Evolutionary conservation across 2,797 vertebrate genomes (phyloP).

Genomic region (Psittacula derbiana): DNA sequence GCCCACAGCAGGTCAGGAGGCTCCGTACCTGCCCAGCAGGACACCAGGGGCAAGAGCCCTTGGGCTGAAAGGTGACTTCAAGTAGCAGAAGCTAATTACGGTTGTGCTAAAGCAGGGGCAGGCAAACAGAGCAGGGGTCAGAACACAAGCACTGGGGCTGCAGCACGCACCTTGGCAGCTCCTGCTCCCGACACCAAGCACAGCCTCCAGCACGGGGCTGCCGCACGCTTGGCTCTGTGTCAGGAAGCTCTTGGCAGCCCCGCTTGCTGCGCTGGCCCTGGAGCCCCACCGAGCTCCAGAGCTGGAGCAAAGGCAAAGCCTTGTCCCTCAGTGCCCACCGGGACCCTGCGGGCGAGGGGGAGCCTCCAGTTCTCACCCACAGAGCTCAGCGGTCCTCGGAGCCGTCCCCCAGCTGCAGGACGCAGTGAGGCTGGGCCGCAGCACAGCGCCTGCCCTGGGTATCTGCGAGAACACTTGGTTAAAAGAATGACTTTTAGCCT

Average conservation of each 20-base stretch:
- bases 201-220: not conserved
- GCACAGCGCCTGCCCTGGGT: not conserved
- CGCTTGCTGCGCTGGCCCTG: accelerated
- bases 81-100: accelerated
- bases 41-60: not conserved
- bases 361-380: accelerated
- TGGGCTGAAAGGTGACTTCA: not conserved
- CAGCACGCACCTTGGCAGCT: not conserved
- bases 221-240: not conserved
- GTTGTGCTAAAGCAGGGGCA: not conserved
- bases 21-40: not conserved
- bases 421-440: not conserved
- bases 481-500: not conserved
- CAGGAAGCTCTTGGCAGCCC: not conserved
- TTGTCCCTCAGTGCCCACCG: accelerated
- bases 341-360: not conserved
- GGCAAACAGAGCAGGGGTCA: not conserved
- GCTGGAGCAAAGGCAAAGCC: not conserved
- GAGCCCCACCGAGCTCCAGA: not conserved
- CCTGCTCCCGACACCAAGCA: not conserved
- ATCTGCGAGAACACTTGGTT: not conserved
- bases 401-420: not conserved
- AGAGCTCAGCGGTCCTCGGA: accelerated
- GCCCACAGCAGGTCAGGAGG: not conserved
- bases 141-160: not conserved